phyloP scores from a whole-genome alignment of 2,113 vertebrate species.

The Crotophaga sulcirostris region DNA sequence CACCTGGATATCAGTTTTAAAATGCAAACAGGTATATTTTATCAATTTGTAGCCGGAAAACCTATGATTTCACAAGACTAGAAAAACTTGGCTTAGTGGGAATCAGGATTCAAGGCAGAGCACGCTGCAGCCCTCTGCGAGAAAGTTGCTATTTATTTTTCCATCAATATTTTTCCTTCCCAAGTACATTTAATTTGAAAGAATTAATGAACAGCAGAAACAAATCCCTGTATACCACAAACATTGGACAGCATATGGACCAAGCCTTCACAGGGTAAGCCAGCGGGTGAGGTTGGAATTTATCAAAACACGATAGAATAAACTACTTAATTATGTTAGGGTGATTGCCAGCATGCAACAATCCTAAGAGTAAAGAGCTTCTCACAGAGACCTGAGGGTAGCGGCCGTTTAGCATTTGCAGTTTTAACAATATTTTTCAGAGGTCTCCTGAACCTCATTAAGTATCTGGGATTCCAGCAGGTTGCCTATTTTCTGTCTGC shows the following conservation, averaged over 20 bases:
- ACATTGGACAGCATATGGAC: not conserved
- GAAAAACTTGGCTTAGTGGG: not conserved
- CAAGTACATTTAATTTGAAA: constrained; percentile 4
- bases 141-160: constrained; percentile 25
- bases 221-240: constrained; percentile 37
- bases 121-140: not conserved
- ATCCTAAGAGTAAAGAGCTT: not conserved
- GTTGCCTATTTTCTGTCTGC: not conserved
- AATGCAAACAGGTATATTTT: constrained; percentile 16
- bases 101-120: not conserved
- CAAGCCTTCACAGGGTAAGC: not conserved
- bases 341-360: constrained; percentile 31
- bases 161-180: constrained; percentile 43
- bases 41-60: constrained; percentile 32
- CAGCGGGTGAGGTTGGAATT: constrained; percentile 32
- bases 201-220: constrained; percentile 52
- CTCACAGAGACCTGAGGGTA: not conserved
- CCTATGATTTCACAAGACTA: not conserved
- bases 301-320: constrained; percentile 58
- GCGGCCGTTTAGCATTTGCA: not conserved
- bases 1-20: constrained; percentile 6
- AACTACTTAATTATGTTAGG: constrained; percentile 38
- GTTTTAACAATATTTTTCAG: not conserved
- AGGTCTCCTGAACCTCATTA: not conserved
- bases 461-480: not conserved